Evolutionary conservation across 2,113 vertebrate species (phyloP), one percentile per base, ranked within the genome.

Genomic region (Australoheros scitulus): DNA sequence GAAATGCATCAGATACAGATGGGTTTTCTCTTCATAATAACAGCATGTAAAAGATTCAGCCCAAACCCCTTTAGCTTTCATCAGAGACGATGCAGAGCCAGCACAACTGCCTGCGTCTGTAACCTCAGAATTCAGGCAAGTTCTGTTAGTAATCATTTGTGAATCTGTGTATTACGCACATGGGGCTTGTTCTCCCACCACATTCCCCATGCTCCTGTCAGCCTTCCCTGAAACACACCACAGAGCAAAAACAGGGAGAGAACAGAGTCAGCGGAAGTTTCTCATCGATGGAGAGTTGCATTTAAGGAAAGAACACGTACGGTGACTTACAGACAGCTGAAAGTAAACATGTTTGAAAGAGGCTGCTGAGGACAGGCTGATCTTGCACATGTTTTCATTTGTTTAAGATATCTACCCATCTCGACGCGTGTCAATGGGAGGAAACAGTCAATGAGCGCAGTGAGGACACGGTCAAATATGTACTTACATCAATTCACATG

Each of bases 201-300:
- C 84, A 91, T 94, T 91, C 86, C 88, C 59, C 87, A 81, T 79
- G 82, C 34, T 88, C 58, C 52, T 70, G 79, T 77, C 60, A 87
- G 64, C 70, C 64, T 80, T 61, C 55, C 36, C 68, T 63, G 20
- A 82, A 79, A 80, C 26, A 13, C 75, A 77, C 34, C 65, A 29
- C 61, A 41, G 32, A 29, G 22, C 15, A 63, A 58, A 43, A 64
- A 36, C 34, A 70, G 59, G 11, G 32, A 34, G 43, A 26, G 55
- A 52, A 50, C 70, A 2, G 34, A 78, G 64, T 74, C 61, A 79
- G 81, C 86, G 85, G 79, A 87, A 41, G 18, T 18, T 52, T 60
- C 47, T 61, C 38, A 32, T 9, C 5, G 4, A 47, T 52, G 32
- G 36, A 63, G 47, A 79, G 36, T 17, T 82, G 47, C 17, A 61